Conservation (phyloP, 2,113 vertebrate genomes). For the Brachyhypopomus occidentalis region DNA sequence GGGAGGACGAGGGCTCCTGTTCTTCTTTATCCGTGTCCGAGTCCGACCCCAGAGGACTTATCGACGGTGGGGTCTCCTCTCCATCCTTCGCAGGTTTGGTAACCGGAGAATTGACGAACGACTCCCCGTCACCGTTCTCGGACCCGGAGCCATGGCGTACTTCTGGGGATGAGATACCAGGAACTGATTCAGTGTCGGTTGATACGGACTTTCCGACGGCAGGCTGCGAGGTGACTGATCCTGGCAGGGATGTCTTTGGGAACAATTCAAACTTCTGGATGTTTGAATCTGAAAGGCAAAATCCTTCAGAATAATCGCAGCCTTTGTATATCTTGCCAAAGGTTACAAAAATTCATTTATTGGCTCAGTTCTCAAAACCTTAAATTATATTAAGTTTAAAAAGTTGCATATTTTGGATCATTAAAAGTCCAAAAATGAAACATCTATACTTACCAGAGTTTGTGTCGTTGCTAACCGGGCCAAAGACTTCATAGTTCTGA, state of each 20-base stretch:
- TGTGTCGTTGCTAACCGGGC: constrained; percentile 79
- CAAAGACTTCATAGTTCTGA: constrained; percentile 91
- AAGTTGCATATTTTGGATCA: neutral
- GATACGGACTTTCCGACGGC: constrained; percentile 79
- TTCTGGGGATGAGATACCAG: constrained; percentile 91
- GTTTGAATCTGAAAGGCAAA: constrained; percentile 79
- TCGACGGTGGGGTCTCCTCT: constrained; percentile 84
- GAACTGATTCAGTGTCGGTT: constrained; percentile 85
- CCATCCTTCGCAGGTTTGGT: constrained; percentile 84
- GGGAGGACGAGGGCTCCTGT: constrained; percentile 81
- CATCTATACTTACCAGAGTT: constrained; percentile 71
- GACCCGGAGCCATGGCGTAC: constrained; percentile 89
- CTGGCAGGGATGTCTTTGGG: constrained; percentile 83
- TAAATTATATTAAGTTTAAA: neutral
- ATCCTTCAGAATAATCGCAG: neutral
- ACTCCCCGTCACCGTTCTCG: constrained; percentile 92
- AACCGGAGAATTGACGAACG: constrained; percentile 86
- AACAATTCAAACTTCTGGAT: constrained; percentile 96
- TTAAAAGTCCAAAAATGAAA: neutral
- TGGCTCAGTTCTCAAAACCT: neutral
- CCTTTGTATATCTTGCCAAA: too few relatives aligned
- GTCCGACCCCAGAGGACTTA: constrained; percentile 92
- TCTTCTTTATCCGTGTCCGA: constrained; percentile 95
- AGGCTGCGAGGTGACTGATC: constrained; percentile 81
- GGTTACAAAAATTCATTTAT: neutral